phyloP scores from a whole-genome alignment of 2,797 vertebrate genomes.

The Brotula barbata region DNA sequence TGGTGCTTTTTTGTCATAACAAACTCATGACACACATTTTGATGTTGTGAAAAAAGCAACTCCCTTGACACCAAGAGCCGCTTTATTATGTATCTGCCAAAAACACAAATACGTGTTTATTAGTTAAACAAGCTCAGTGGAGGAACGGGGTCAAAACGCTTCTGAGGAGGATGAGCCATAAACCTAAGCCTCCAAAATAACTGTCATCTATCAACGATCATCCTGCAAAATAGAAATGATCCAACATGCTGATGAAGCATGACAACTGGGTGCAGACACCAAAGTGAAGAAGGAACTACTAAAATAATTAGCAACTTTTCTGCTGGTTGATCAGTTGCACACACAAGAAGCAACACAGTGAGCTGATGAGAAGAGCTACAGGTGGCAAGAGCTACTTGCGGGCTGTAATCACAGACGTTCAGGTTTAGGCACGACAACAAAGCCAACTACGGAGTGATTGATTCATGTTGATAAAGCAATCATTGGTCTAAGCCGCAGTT shows the following conservation, averaged over 20 bases:
- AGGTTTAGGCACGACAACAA: too few species aligned
- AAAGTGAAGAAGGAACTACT: too few species aligned
- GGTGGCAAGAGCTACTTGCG: too few species aligned
- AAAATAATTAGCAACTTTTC: too few species aligned
- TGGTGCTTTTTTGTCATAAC: conserved; percentile 50
- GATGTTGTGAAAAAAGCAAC: conserved; percentile 31
- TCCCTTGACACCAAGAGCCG: conserved; percentile 18
- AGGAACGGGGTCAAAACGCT: background rate
- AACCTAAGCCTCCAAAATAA: background rate
- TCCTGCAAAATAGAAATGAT: background rate
- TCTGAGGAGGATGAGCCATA: background rate
- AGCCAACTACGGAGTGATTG: background rate
- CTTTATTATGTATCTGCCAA: conserved; percentile 1
- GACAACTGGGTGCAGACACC: too few species aligned
- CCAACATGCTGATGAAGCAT: too few species aligned
- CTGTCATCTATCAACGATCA: background rate
- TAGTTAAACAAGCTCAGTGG: conserved; percentile 25
- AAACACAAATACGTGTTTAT: background rate
- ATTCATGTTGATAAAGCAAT: too few species aligned
- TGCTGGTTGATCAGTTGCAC: too few species aligned
- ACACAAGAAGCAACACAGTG: too few species aligned
- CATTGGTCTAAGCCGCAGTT: background rate
- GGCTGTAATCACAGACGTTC: too few species aligned
- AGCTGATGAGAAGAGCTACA: too few species aligned
- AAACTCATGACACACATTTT: conserved; percentile 62